A percentile compares a stretch with the other conserved stretches of the same genome.
phyloP scores from a whole-genome alignment of 2,113 vertebrate genomes.

The Hydrochoerus hydrochaeris region DNA sequence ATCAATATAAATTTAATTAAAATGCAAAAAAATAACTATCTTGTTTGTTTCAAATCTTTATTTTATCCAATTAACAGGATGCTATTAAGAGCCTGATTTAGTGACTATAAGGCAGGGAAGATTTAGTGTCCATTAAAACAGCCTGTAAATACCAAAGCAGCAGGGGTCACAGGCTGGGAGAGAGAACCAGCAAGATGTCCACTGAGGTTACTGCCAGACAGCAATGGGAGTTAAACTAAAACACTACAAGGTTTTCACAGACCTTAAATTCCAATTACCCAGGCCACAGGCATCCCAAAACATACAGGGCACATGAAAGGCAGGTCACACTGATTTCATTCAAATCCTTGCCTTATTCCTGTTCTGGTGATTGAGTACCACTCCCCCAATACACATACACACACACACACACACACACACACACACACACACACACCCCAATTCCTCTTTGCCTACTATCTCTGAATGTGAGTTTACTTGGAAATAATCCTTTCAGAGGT shows the following conservation, averaged over 20 bases:
- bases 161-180: not conserved
- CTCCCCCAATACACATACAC: not conserved
- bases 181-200: not conserved
- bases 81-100: conserved; percentile 75
- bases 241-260: not conserved
- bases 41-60: conserved; percentile 71
- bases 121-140: conserved; percentile 59
- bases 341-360: not conserved
- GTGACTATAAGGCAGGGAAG: conserved; percentile 34
- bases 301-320: not conserved
- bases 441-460: not conserved
- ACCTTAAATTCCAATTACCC: conserved; percentile 54
- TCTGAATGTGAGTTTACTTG: not conserved
- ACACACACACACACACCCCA: not conserved
- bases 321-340: not conserved
- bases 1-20: conserved; percentile 82
- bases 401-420: not conserved
- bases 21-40: conserved; percentile 54
- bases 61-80: conserved; percentile 73
- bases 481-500: not conserved
- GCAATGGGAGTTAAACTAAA: not conserved
- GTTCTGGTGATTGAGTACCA: not conserved
- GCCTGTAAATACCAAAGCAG: not conserved
- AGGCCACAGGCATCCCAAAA: not conserved
- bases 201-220: not conserved